A percentile compares a stretch with the other conserved stretches of the same genome.
Conservation (phyloP, 2,888 invertebrate species). For the Prenolepis imparis region DNA sequence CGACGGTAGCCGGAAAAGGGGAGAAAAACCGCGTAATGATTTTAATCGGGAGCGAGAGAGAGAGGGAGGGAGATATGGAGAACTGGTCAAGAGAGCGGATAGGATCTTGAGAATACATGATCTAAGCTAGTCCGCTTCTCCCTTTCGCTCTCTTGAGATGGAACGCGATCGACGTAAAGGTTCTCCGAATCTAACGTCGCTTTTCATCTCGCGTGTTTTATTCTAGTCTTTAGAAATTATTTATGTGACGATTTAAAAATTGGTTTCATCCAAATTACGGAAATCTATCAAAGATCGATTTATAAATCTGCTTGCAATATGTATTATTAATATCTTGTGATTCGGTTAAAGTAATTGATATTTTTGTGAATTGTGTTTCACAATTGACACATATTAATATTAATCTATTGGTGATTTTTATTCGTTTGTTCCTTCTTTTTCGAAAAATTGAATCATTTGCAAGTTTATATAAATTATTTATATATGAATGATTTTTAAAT, state of each 20-base stretch:
- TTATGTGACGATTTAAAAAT: background rate
- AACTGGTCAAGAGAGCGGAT: conserved; percentile 47
- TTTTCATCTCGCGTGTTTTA: conserved; percentile 15
- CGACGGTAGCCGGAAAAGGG: conserved; percentile 54
- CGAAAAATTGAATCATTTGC: background rate
- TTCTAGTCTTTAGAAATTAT: conserved; percentile 30
- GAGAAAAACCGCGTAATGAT: conserved; percentile 46
- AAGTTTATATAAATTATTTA: background rate
- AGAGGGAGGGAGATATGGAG: conserved; percentile 5
- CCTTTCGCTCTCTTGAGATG: conserved; percentile 42
- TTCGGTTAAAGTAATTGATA: background rate
- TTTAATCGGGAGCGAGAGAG: conserved; percentile 41
- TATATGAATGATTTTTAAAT: too few species aligned
- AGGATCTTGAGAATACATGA: conserved; percentile 61
- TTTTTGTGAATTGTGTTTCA: background rate
- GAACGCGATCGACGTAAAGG: conserved; percentile 39
- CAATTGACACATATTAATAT: background rate
- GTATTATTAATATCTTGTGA: background rate
- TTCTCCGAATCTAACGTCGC: conserved; percentile 34
- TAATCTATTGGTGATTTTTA: background rate
- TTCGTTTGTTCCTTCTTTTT: background rate
- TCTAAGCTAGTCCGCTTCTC: conserved; percentile 63
- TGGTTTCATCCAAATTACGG: background rate
- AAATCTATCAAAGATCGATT: background rate
- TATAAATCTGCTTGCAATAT: background rate